Evolutionary conservation across 2,113 vertebrate genomes (phyloP), one percentile per base, ranked within the genome.

Genomic region (Megaceryle torquata): DNA sequence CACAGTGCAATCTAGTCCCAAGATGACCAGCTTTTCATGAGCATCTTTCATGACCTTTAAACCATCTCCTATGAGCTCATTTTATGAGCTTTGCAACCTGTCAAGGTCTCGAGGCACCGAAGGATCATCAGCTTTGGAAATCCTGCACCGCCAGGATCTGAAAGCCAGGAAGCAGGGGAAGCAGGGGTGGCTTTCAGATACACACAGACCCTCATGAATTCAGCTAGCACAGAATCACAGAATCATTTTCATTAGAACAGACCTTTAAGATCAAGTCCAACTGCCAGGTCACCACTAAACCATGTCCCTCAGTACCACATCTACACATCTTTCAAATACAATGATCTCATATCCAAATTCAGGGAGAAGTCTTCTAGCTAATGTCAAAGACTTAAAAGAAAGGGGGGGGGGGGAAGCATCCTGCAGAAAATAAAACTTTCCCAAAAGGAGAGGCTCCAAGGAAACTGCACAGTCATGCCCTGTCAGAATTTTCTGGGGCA

Each of bases 61-160:
- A 54, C 13, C 3, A 75, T 44, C 29, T 79, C 84, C 51, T 63
- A 63, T 0, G 2, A 88, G 10, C 5, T 72, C 53, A n/a, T 69
- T 88, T 69, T 5, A 26, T 44, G n/a, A 76, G 51, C 14, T 82
- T 50, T 88, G 41, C 54, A 80, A 57, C 13, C n/a, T 61, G 20
- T 35, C 50, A 57, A n/a, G 26, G 28, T 64, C 37, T n/a, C 2
- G 1, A 48, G 1, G 1, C 56, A 44, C 6, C 12, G 5, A 81
- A 82, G 74, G 14, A 68, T 26, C n/a, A 72, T 9, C 33, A 56
- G 26, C 22, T 64, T 76, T 39, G 57, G 21, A 82, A 94, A 85
- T 69, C 53, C 57, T 51, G 24, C 2, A 6, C 44, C 5, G 7
- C 6, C 51, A 70, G 60, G 14, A 77, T 13, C 25, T n/a, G 75